A percentile compares a stretch with the other conserved stretches of the same genome.
Evolutionary conservation across 1,140 invertebrate species (phyloP).

Genomic region (Procambarus clarkii): DNA sequence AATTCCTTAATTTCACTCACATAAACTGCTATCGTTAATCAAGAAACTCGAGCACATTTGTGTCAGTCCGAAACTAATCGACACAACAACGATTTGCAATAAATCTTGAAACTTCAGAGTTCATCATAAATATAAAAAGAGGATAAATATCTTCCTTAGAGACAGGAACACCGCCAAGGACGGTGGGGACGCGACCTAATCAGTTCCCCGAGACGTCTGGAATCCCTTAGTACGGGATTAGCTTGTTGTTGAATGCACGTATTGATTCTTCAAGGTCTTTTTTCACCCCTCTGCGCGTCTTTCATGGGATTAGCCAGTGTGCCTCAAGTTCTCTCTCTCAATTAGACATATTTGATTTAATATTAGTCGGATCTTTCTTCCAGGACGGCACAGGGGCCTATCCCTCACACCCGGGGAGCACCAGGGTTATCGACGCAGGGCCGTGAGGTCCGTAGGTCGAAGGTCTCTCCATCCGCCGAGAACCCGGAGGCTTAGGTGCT

Average conservation of each 20-base stretch:
- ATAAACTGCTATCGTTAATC: no score
- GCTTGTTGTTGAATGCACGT: conserved; percentile 69
- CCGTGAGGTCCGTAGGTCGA: not conserved
- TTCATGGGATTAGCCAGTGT: conserved; percentile 59
- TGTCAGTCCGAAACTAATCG: not conserved
- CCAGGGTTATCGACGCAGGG: not conserved
- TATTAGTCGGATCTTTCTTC: conserved; percentile 48
- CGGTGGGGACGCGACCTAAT: conserved; percentile 15
- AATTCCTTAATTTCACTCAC: no score
- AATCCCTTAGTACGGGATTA: conserved; percentile 47
- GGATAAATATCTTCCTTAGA: not conserved
- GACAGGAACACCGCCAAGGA: not conserved
- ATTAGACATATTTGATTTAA: conserved; percentile 70
- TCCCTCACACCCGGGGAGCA: not conserved
- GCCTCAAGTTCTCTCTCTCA: conserved; percentile 61
- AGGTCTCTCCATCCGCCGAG: not conserved
- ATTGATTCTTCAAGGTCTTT: conserved; percentile 57
- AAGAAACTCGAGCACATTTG: not conserved
- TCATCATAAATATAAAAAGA: conserved; percentile 4
- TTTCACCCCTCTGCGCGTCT: conserved; percentile 33
- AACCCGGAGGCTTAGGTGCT: not conserved
- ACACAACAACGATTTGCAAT: not conserved
- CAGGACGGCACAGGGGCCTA: conserved; percentile 2
- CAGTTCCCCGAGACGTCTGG: conserved; percentile 29
- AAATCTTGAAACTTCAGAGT: not conserved